These are phyloP conservation scores for Pelecanoides urinatrix DNA, from an alignment of 2,113 vertebrate species.

Conservation along the genomic window DNA sequence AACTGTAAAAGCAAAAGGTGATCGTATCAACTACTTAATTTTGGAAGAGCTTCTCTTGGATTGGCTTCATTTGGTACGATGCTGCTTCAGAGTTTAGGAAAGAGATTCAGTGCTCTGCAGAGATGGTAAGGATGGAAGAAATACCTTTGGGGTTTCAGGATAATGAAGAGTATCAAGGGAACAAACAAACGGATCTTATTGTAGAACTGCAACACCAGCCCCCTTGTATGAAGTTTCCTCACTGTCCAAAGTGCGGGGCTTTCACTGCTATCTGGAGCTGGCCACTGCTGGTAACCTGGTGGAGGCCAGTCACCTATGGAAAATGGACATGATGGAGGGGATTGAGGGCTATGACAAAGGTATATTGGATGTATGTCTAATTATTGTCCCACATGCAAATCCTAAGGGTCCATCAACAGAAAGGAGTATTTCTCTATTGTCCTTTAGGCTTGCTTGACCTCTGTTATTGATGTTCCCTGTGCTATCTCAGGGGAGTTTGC, in stretches of 20 bases:
- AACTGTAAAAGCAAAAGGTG: background rate
- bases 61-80: background rate
- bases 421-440: background rate
- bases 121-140: background rate
- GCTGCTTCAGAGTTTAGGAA: background rate
- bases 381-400: background rate
- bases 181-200: background rate
- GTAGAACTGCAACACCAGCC: background rate
- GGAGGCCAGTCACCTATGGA: background rate
- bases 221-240: accelerated
- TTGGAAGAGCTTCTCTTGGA: background rate
- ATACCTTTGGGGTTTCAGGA: background rate
- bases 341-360: background rate
- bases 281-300: background rate
- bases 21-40: background rate
- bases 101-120: background rate
- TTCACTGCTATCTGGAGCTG: accelerated
- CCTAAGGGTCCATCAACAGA: background rate
- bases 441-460: background rate
- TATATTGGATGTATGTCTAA: background rate
- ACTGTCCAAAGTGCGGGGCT: accelerated
- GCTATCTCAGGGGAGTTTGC: background rate
- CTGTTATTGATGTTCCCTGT: background rate
- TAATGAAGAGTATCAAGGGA: background rate
- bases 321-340: accelerated